These are phyloP conservation scores for Magallana nippona DNA, from an alignment of 2,888 invertebrate species.

Conservation along the genomic window DNA sequence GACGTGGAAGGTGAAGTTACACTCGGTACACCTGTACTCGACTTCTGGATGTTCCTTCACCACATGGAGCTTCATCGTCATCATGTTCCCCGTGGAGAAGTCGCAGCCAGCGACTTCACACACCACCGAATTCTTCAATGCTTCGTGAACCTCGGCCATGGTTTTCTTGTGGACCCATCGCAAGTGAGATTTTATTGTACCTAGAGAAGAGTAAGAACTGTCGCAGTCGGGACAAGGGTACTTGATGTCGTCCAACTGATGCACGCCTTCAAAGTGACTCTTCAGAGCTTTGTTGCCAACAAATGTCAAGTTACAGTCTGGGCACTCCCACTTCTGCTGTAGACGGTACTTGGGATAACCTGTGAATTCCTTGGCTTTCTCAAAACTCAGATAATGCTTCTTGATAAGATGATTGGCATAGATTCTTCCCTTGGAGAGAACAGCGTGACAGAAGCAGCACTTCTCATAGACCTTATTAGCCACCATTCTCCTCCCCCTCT, in stretches of 20 bases:
- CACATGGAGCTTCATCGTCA: slow-evolving; percentile 53
- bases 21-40: slow-evolving; percentile 44
- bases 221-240: slow-evolving; percentile 36
- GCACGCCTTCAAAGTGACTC: slow-evolving; percentile 18
- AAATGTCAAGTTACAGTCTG: slow-evolving; percentile 37
- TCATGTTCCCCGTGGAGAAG: slow-evolving; percentile 48
- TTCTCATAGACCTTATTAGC: not conserved
- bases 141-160: not conserved
- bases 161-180: slow-evolving; percentile 30
- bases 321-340: slow-evolving; percentile 9
- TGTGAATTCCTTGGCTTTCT: slow-evolving; percentile 41
- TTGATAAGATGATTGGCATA: slow-evolving; percentile 39
- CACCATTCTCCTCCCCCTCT: not conserved
- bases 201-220: slow-evolving; percentile 14
- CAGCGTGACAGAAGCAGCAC: slow-evolving; percentile 20
- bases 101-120: slow-evolving; percentile 56
- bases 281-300: not conserved
- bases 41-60: slow-evolving; percentile 46
- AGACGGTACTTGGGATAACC: slow-evolving; percentile 40
- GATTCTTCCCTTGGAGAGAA: slow-evolving; percentile 22
- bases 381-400: slow-evolving; percentile 23
- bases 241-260: slow-evolving; percentile 16
- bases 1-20: slow-evolving; percentile 52
- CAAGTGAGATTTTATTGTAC: slow-evolving; percentile 36
- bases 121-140: slow-evolving; percentile 22